phyloP scores from a whole-genome alignment of 1,140 invertebrate genomes.

The Monomorium pharaonis region DNA sequence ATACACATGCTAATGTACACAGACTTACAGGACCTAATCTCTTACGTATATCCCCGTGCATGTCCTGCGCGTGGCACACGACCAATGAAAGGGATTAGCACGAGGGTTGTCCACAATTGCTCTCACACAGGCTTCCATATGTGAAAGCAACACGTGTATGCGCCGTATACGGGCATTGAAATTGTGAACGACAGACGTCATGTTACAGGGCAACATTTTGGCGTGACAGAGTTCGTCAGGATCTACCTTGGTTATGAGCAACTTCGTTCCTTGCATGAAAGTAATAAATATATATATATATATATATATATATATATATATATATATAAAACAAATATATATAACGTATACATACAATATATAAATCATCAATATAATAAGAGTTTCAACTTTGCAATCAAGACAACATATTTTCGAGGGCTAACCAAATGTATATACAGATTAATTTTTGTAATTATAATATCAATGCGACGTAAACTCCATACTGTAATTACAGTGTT shows the following conservation, averaged over 20 bases:
- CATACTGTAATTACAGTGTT: not conserved
- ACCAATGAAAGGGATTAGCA: conserved; percentile 53
- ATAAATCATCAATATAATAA: not conserved
- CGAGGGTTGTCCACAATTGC: conserved; percentile 49
- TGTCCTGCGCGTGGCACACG: conserved; percentile 40
- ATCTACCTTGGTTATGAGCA: conserved; percentile 54
- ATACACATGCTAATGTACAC: conserved; percentile 23
- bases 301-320: too few species aligned
- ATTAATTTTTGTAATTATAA: not conserved
- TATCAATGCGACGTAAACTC: not conserved
- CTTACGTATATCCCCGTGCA: conserved; percentile 30
- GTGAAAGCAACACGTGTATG: conserved; percentile 46
- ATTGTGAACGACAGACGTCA: conserved; percentile 16
- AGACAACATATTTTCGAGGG: not conserved
- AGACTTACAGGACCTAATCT: conserved; percentile 21
- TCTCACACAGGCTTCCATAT: not conserved
- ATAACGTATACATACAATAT: too few species aligned
- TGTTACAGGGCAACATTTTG: conserved; percentile 60
- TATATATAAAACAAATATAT: too few species aligned
- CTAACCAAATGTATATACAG: not conserved
- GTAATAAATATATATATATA: conserved; percentile 5
- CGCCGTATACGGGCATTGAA: conserved; percentile 25
- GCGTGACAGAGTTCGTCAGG: conserved; percentile 66
- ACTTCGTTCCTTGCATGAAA: conserved; percentile 23
- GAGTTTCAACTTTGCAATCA: not conserved